A percentile compares a stretch with the other conserved stretches of the same genome.
phyloP scores from a whole-genome alignment of 2,888 invertebrate genomes.

The Xanthia icteritia region DNA sequence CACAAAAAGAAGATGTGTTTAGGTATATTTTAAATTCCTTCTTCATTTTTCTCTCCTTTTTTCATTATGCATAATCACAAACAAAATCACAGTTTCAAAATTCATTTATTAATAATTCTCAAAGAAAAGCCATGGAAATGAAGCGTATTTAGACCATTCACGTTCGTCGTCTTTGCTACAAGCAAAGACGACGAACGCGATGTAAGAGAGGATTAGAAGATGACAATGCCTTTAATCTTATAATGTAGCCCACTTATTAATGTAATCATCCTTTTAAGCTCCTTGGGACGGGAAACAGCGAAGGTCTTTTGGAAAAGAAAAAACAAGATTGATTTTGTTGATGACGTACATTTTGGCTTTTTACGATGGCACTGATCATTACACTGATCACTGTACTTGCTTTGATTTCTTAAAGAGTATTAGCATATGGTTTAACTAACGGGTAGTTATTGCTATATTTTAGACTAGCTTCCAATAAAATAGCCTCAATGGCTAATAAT shows the following conservation, averaged over 20 bases:
- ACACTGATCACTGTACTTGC: not conserved
- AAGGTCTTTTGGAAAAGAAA: conserved; percentile 33
- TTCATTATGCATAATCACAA: not conserved
- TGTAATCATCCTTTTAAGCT: conserved; percentile 59
- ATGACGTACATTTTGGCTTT: conserved; percentile 30
- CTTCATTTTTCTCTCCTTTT: not conserved
- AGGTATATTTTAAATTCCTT: not conserved
- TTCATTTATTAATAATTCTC: conserved; percentile 13
- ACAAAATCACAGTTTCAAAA: conserved; percentile 10
- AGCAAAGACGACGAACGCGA: conserved; percentile 27
- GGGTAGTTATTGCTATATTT: not conserved
- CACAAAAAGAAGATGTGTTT: not conserved
- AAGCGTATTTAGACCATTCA: conserved; percentile 22
- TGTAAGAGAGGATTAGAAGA: conserved; percentile 54
- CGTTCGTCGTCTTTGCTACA: too few relatives aligned
- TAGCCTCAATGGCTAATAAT: not conserved
- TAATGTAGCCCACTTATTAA: conserved; percentile 58
- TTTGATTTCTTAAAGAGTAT: conserved; percentile 5
- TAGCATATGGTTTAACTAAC: not conserved
- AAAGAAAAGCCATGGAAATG: conserved; percentile 20
- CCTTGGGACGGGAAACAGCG: conserved; percentile 34
- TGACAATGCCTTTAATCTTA: conserved; percentile 61
- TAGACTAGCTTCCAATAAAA: not conserved
- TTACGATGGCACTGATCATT: not conserved
- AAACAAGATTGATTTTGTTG: conserved; percentile 52